Percentiles rank a stretch among this genome's conserved stretches.
phyloP scores from a whole-genome alignment of 2,797 vertebrate species.

The Potorous gilbertii region DNA sequence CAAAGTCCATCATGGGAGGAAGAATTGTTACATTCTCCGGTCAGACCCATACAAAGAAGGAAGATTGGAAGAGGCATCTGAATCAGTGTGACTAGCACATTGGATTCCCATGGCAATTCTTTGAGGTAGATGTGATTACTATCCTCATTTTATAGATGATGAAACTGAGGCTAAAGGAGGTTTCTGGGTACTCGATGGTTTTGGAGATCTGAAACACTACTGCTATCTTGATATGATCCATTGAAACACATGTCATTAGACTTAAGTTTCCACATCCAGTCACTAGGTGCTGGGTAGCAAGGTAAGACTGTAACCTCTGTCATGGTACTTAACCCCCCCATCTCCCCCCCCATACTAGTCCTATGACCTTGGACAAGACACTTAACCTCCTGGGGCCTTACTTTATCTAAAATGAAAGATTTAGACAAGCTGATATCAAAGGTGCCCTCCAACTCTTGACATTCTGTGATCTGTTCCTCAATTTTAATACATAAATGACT shows the following conservation, averaged over 20 bases:
- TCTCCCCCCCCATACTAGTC: neutral
- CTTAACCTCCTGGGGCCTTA: neutral
- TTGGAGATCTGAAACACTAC: neutral
- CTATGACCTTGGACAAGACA: neutral
- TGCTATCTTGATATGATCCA: neutral
- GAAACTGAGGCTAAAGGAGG: too few relatives aligned
- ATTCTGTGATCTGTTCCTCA: neutral
- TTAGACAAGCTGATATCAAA: neutral
- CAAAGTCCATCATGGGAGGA: neutral
- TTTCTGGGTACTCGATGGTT: neutral
- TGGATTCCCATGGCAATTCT: neutral
- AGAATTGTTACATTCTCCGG: neutral
- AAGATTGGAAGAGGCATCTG: neutral
- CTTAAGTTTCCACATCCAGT: neutral
- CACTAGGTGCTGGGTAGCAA: neutral
- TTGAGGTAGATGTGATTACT: too few relatives aligned
- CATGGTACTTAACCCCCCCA: neutral
- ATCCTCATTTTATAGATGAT: neutral
- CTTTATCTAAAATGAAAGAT: neutral
- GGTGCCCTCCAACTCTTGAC: neutral
- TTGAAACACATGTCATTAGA: neutral
- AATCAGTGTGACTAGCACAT: neutral
- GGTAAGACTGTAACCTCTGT: neutral
- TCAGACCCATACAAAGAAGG: neutral
- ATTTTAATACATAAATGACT: neutral